Evolutionary conservation across 2,888 invertebrate genomes (phyloP), one percentile per base, ranked within the genome.

Genomic region (Spodoptera picta): DNA sequence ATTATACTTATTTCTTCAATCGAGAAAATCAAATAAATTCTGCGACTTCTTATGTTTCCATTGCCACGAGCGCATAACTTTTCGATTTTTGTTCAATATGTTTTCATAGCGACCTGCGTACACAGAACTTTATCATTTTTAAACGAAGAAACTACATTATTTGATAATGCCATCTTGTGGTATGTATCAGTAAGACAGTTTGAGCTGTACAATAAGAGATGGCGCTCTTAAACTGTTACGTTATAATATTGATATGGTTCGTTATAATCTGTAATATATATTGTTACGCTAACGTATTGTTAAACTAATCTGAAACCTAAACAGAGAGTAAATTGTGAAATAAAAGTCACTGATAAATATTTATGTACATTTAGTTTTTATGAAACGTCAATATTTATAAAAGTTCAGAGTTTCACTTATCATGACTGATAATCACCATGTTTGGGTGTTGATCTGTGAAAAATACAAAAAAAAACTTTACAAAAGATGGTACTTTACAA

Each of bases 81-180:
- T 24, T n/a, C 5, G 55, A 48, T 67, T 69, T 10, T 11, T 24
- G 24, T 48, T 55, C 63, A 69, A 44, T 63, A 67, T 68, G 52
- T 56, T 55, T 64, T 70, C 24, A 44, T 70, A 70, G 67, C 56
- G 6, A 70, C 67, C 67, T 68, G 70, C 11, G 52, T 69, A 31
- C 14, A 69, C 50, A 69, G 63, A 69, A 69, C 24, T 23, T 54
- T 4, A 14, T 44, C 42, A 51, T 51, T 51, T 51, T 42, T n/a
- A 23, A 11, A 10, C 2, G 23, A 51, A 31, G 12, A 23, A 31
- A 27, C 6, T 11, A 19, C 0, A 6, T 36, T 36, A 2, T 7
- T 0, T 36, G 1, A 27, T 27, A 36, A 9, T 2, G 36, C 36
- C 36, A 36, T 7, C 36, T 36, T 0, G 0, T 7, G 36, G 3